Evolutionary conservation across 2,113 vertebrate species (phyloP).

Genomic region (Elephas maximus): DNA sequence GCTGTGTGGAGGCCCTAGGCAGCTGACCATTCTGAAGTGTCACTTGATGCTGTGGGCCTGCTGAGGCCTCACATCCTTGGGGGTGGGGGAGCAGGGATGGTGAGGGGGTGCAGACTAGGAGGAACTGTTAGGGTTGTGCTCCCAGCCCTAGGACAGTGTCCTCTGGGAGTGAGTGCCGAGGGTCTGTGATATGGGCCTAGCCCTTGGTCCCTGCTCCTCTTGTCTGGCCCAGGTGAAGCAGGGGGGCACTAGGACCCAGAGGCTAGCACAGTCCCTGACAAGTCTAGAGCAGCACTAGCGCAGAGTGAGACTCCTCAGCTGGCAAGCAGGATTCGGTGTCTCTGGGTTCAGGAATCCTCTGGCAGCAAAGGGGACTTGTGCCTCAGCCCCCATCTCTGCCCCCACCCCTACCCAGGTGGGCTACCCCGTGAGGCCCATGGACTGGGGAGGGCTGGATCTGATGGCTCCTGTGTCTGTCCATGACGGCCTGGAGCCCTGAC

Average conservation of each 20-base stretch:
- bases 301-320: constrained; percentile 93
- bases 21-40: background rate
- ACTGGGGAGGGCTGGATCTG: constrained; percentile 49
- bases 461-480: constrained; percentile 53
- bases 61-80: background rate
- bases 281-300: constrained; percentile 92
- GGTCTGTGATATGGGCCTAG: background rate
- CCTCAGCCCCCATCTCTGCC: constrained; percentile 27
- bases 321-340: constrained; percentile 86
- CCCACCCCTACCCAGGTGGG: background rate
- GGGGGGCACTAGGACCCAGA: constrained; percentile 95
- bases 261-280: constrained; percentile 84
- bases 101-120: background rate
- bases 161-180: background rate
- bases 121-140: background rate
- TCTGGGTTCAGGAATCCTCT: constrained; percentile 79
- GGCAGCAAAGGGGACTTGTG: constrained; percentile 70
- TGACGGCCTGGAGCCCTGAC: constrained; percentile 74
- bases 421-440: constrained; percentile 62
- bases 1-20: background rate
- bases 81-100: background rate
- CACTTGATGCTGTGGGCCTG: constrained; percentile 41
- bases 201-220: background rate
- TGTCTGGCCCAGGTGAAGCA: constrained; percentile 12
- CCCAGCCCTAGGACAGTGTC: background rate